Conservation (phyloP, 2,113 vertebrate species). For the Eubucco bourcierii region DNA sequence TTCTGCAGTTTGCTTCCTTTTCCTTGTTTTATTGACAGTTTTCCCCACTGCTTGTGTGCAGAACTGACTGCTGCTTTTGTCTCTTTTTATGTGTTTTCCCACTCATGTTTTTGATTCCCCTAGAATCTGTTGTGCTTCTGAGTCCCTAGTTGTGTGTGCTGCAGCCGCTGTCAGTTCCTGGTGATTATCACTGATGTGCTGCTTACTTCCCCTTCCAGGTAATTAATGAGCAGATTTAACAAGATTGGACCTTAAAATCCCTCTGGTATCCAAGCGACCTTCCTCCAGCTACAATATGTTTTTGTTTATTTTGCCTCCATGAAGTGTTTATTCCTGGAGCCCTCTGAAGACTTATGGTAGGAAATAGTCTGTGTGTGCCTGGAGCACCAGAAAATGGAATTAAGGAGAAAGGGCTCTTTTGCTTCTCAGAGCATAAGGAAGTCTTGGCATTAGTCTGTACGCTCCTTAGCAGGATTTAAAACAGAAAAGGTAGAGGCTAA, state of each 20-base stretch:
- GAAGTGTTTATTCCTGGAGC: neutral
- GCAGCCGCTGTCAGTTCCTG: neutral
- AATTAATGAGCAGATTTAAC: conserved; percentile 65
- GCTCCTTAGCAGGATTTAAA: neutral
- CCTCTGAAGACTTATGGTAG: neutral
- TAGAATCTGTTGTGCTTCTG: neutral
- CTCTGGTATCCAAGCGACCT: conserved; percentile 22
- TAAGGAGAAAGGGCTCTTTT: neutral
- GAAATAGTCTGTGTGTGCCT: neutral
- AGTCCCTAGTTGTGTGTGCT: neutral
- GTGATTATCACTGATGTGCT: neutral
- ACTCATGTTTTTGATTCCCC: neutral
- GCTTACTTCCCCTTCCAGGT: conserved; percentile 47
- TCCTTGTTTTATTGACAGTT: neutral
- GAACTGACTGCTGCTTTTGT: neutral
- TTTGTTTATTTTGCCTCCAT: conserved; percentile 25
- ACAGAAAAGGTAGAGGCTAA: neutral
- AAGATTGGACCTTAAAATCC: conserved; percentile 40
- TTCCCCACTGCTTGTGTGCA: neutral
- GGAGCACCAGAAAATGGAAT: neutral
- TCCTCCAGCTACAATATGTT: neutral
- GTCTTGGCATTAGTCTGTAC: neutral
- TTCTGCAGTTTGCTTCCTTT: neutral
- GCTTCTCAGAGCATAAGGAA: neutral
- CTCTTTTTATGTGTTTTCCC: neutral